Conservation (phyloP, 2,797 vertebrate species). For the Austrolebias charrua region DNA sequence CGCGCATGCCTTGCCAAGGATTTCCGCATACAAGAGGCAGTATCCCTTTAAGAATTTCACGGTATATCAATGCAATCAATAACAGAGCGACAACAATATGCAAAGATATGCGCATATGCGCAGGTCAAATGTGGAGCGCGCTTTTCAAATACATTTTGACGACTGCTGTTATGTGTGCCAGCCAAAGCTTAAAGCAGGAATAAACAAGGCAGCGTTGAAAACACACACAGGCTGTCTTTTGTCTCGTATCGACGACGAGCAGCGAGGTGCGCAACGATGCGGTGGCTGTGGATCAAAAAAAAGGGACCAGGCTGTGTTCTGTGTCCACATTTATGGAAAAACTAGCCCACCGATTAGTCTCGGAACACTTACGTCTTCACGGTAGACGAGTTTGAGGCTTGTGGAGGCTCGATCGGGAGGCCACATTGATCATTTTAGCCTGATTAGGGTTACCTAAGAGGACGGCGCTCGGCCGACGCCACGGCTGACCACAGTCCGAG, state of each 20-base stretch:
- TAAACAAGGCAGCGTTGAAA: slow-evolving; percentile 49
- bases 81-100: slow-evolving; percentile 83
- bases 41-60: slow-evolving; percentile 81
- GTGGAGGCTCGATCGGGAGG: slow-evolving; percentile 14
- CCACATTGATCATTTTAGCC: slow-evolving; percentile 51
- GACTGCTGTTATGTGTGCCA: slow-evolving; percentile 79
- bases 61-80: slow-evolving; percentile 83
- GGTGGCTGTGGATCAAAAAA: slow-evolving; percentile 69
- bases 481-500: slow-evolving; percentile 82
- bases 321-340: slow-evolving; percentile 19
- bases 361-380: slow-evolving; percentile 16
- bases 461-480: slow-evolving; percentile 68
- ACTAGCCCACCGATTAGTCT: slow-evolving; percentile 34
- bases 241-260: slow-evolving; percentile 87
- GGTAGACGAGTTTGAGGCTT: neutral
- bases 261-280: slow-evolving; percentile 84
- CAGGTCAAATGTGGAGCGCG: slow-evolving; percentile 83
- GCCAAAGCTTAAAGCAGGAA: slow-evolving; percentile 56
- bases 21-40: slow-evolving; percentile 75
- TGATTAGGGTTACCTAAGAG: slow-evolving; percentile 64
- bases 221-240: slow-evolving; percentile 79
- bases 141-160: slow-evolving; percentile 83
- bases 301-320: slow-evolving; percentile 9
- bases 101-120: slow-evolving; percentile 83
- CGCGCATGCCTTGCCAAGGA: slow-evolving; percentile 47